phyloP scores from a whole-genome alignment of 2,888 invertebrate species.

The Drosophila tanythrix region DNA sequence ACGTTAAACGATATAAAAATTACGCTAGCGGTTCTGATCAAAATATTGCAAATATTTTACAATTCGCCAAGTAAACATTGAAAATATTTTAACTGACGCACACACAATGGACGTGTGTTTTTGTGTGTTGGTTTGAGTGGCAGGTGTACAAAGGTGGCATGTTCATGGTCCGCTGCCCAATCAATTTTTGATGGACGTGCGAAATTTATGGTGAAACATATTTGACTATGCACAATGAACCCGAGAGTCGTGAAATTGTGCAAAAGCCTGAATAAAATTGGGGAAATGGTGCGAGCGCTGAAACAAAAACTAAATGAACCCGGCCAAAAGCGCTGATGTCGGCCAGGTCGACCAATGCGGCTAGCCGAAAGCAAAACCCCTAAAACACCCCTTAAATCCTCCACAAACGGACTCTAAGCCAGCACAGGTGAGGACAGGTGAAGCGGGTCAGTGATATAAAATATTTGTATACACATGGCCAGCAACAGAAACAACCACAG shows the following conservation, averaged over 20 bases:
- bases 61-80: conserved; percentile 65
- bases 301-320: conserved; percentile 26
- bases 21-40: conserved; percentile 14
- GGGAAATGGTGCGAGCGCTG: neutral
- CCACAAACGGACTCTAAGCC: conserved; percentile 9
- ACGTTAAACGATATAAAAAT: neutral
- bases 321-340: conserved; percentile 1
- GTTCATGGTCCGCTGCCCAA: conserved; percentile 61
- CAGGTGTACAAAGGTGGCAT: conserved; percentile 45
- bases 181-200: conserved; percentile 82
- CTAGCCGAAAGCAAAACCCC: conserved; percentile 43
- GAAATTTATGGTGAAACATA: conserved; percentile 82
- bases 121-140: conserved; percentile 28
- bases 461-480: conserved; percentile 41
- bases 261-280: conserved; percentile 31
- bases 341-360: conserved; percentile 58
- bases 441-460: conserved; percentile 13
- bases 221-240: conserved; percentile 81
- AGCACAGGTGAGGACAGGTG: neutral
- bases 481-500: conserved; percentile 14
- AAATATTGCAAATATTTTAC: conserved; percentile 40
- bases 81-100: conserved; percentile 38
- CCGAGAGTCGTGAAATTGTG: conserved; percentile 41
- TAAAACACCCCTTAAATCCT: neutral
- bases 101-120: conserved; percentile 31